These are phyloP conservation scores for Drosophila tani DNA, from an alignment of 1,140 invertebrate genomes.

Conservation along the genomic window DNA sequence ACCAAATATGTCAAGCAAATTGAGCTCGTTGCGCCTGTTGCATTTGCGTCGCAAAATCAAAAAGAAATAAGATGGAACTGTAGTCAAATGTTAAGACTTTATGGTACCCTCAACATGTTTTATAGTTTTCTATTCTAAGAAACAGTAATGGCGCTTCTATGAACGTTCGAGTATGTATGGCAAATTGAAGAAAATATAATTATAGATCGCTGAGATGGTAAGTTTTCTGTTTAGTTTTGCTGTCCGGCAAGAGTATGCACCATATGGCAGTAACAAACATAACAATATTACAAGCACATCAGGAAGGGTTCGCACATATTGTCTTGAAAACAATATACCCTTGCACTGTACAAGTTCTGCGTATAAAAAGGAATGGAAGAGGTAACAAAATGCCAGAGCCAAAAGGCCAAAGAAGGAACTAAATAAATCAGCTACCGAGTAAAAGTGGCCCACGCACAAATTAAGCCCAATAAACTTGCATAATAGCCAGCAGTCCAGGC, in stretches of 20 bases:
- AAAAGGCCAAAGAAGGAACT: conserved; percentile 54
- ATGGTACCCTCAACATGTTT: background rate
- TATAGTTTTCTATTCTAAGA: too few species aligned
- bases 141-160: background rate
- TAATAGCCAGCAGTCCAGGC: conserved; percentile 50
- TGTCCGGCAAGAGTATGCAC: too few species aligned
- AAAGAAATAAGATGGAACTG: conserved; percentile 15
- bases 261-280: too few species aligned
- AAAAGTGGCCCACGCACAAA: conserved; percentile 67
- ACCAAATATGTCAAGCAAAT: conserved; percentile 75
- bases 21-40: conserved; percentile 71
- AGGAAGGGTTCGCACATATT: background rate
- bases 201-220: too few species aligned
- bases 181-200: too few species aligned
- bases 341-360: background rate
- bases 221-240: too few species aligned
- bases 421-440: conserved; percentile 70
- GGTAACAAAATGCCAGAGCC: conserved; percentile 67
- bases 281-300: background rate
- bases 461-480: conserved; percentile 82
- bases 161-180: too few species aligned
- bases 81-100: background rate
- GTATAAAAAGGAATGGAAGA: conserved; percentile 11
- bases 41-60: conserved; percentile 58
- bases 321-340: background rate